Conservation (phyloP, 2,888 invertebrate genomes). For the Limenitis camilla region DNA sequence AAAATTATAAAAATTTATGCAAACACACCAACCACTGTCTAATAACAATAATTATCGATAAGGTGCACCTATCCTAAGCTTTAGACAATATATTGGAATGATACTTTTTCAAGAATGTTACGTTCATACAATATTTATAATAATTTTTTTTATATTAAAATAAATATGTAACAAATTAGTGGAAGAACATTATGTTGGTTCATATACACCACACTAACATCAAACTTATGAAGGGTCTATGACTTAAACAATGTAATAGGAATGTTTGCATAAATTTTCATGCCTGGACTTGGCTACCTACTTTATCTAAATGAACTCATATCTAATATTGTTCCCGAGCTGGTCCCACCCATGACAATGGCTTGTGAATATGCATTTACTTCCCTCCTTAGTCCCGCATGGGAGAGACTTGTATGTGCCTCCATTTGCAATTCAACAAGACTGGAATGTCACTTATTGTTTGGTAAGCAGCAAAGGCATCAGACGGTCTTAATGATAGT, state of each 20-base stretch:
- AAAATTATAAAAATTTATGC: slow-evolving; percentile 55
- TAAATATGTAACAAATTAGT: slow-evolving; percentile 29
- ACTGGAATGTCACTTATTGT: slow-evolving; percentile 71
- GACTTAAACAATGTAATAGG: slow-evolving; percentile 34
- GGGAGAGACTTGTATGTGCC: not conserved
- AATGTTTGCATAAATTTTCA: slow-evolving; percentile 56
- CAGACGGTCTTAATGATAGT: slow-evolving; percentile 9
- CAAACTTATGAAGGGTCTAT: slow-evolving; percentile 28
- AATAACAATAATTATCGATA: slow-evolving; percentile 43
- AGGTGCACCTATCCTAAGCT: slow-evolving; percentile 66
- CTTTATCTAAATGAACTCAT: slow-evolving; percentile 62
- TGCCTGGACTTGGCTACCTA: slow-evolving; percentile 53
- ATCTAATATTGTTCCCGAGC: slow-evolving; percentile 73
- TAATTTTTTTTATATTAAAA: slow-evolving; percentile 28
- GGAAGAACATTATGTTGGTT: slow-evolving; percentile 25
- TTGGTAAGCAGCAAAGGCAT: slow-evolving; percentile 54
- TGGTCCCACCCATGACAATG: slow-evolving; percentile 76
- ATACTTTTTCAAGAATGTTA: slow-evolving; percentile 72
- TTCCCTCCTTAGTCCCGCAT: slow-evolving; percentile 28
- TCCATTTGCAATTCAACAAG: slow-evolving; percentile 63
- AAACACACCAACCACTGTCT: slow-evolving; percentile 38
- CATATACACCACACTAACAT: slow-evolving; percentile 30
- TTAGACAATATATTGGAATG: slow-evolving; percentile 72
- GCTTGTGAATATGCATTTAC: slow-evolving; percentile 60
- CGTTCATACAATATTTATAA: slow-evolving; percentile 43